Base-by-base conservation (phyloP, 2,797 vertebrate genomes). In the Bradypodion ventrale region DNA sequence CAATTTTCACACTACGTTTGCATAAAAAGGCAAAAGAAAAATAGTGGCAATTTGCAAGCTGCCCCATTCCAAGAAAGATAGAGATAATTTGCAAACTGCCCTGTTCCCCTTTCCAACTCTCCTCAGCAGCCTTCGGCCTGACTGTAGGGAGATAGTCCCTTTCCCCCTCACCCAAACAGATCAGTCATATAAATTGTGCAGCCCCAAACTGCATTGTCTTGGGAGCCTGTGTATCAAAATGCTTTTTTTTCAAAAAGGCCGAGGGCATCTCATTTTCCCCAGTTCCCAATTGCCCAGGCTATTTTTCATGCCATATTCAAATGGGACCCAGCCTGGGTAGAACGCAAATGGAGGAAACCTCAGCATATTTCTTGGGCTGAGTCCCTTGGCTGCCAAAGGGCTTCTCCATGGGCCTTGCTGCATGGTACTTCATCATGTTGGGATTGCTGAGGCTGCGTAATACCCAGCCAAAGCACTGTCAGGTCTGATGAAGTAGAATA, bases 271-370 rank as follows among this genome's bases (percentile, higher is more conserved):
- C 21, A 40, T 49, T 9, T 68, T 29, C 72, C 23, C 59, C 59
- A 37, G 56, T 56, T 78, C 83, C 37, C 9, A 42, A 4, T 44
- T 82, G 40, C 35, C 68, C 49, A 21, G 78, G 35, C 32, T 44
- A 32, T 80, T 83, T 70, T 76, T 84, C 59, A 83, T 69, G 79
- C 42, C 62, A 65, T 40, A 23, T 69, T 83, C 73, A 84, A 75
- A 60, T 25, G 46, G 76, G 77, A 78, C 65, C 23, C 16, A 15
- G 40, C 42, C 16, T 40, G 29, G 15, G 49, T 1, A 32, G 78
- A 83, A 42, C 59, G 29, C 77, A 27, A 49, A n/a, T 74, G 56
- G 80, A 65, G 83, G 76, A 87, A 81, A 72, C 4, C 4, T 83
- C 29, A 3, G 10, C n/a, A 63, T 72, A 44, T 69, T 80, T 82